Percentiles rank a stretch among this genome's conserved stretches.
Conservation (phyloP, 2,888 invertebrate genomes). For the Himalopsyche kuldschensis region DNA sequence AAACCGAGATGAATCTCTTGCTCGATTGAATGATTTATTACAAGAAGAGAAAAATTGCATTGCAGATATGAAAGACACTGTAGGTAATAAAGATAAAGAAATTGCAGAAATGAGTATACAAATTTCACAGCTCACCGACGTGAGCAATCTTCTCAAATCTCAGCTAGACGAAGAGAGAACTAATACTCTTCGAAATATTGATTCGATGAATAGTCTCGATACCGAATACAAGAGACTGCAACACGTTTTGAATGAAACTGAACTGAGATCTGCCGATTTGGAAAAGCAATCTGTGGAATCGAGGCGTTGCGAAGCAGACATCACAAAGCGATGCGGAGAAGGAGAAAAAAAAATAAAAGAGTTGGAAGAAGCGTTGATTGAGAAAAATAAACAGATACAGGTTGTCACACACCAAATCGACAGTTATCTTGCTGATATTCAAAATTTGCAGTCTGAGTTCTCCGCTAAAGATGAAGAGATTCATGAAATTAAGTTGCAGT, state of each 20-base stretch:
- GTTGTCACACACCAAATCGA: slow-evolving; percentile 55
- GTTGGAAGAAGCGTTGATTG: slow-evolving; percentile 51
- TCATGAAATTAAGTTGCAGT: slow-evolving; percentile 56
- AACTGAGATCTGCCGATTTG: slow-evolving; percentile 50
- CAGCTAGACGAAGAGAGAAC: slow-evolving; percentile 58
- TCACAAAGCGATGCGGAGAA: slow-evolving; percentile 4
- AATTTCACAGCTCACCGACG: slow-evolving; percentile 58
- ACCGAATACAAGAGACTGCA: slow-evolving; percentile 56
- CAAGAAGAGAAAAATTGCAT: slow-evolving; percentile 17
- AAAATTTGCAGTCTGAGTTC: slow-evolving; percentile 52
- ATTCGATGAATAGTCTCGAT: slow-evolving; percentile 58
- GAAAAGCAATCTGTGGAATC: slow-evolving; percentile 44
- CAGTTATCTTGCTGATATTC: slow-evolving; percentile 55
- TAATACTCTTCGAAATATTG: slow-evolving; percentile 55
- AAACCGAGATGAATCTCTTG: slow-evolving; percentile 5
- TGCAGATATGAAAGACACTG: slow-evolving; percentile 21
- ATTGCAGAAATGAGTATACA: slow-evolving; percentile 57
- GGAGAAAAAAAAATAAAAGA: slow-evolving; percentile 51
- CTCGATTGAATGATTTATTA: not conserved
- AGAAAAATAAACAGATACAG: slow-evolving; percentile 54
- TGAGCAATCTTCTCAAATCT: slow-evolving; percentile 56
- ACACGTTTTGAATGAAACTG: slow-evolving; percentile 51
- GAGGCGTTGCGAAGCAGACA: slow-evolving; percentile 38
- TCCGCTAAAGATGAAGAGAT: slow-evolving; percentile 62
- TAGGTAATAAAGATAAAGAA: slow-evolving; percentile 55